Percentiles rank a stretch among this genome's conserved stretches.
Conservation (phyloP, 2,888 invertebrate species). For the Acholoe squamosa region DNA sequence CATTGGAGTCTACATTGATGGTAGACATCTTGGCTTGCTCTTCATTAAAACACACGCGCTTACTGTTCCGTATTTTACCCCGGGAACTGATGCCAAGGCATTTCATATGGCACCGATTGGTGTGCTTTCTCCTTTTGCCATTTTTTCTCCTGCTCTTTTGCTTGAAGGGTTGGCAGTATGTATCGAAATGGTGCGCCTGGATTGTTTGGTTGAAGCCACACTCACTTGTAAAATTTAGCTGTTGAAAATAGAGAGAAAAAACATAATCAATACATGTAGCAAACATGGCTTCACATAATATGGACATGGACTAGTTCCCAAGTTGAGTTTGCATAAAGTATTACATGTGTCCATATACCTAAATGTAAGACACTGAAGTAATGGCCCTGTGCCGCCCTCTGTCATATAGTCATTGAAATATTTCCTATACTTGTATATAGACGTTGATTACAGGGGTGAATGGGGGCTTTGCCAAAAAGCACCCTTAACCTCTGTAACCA, state of each 20-base stretch:
- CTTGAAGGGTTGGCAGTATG: slow-evolving; percentile 28
- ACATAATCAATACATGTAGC: too few relatives aligned
- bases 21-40: neutral
- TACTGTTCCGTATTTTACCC: neutral
- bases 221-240: neutral
- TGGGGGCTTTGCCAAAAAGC: too few relatives aligned
- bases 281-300: too few relatives aligned
- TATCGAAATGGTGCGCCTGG: neutral
- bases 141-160: neutral
- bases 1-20: neutral
- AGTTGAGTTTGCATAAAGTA: too few relatives aligned
- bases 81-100: neutral
- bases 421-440: too few relatives aligned
- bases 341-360: too few relatives aligned
- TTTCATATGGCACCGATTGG: neutral
- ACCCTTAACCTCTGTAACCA: too few relatives aligned
- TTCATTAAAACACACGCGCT: neutral
- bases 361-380: too few relatives aligned
- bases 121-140: neutral
- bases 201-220: neutral
- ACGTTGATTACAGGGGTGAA: too few relatives aligned
- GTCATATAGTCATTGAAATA: too few relatives aligned
- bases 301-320: too few relatives aligned
- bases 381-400: too few relatives aligned
- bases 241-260: neutral